Percentiles rank a stretch among this genome's conserved stretches.
Evolutionary conservation across 2,113 vertebrate genomes (phyloP).

Genomic region (Tapirus terrestris): DNA sequence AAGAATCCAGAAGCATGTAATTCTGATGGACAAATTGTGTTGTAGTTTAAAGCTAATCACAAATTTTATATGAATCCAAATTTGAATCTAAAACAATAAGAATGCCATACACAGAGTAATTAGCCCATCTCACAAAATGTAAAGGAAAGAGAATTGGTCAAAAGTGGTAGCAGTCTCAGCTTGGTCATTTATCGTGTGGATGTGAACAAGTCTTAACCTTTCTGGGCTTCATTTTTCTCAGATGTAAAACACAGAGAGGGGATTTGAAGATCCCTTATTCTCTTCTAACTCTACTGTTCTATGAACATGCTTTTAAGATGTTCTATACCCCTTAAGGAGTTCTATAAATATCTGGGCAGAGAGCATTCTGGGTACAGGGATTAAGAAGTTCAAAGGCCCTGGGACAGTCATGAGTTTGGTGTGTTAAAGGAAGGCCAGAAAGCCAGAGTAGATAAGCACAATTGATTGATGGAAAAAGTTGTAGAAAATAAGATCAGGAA

Average conservation of each 20-base stretch:
- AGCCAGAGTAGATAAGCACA: background rate
- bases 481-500: conserved; percentile 27
- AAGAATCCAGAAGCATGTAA: conserved; percentile 6
- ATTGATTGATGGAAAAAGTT: background rate
- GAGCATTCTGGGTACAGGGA: background rate
- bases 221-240: background rate
- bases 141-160: conserved; percentile 4
- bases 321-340: background rate
- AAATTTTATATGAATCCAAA: background rate
- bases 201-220: background rate
- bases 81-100: conserved; percentile 1
- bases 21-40: background rate
- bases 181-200: background rate
- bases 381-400: background rate
- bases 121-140: background rate
- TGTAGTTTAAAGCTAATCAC: conserved; percentile 16
- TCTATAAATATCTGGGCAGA: background rate
- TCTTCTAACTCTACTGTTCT: background rate
- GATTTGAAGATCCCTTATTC: background rate
- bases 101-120: background rate
- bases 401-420: background rate
- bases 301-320: background rate
- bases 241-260: background rate
- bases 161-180: background rate
- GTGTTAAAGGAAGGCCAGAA: background rate